Evolutionary conservation across 2,113 vertebrate genomes (phyloP), one percentile per base, ranked within the genome.

Genomic region (Tylochromis polylepis): DNA sequence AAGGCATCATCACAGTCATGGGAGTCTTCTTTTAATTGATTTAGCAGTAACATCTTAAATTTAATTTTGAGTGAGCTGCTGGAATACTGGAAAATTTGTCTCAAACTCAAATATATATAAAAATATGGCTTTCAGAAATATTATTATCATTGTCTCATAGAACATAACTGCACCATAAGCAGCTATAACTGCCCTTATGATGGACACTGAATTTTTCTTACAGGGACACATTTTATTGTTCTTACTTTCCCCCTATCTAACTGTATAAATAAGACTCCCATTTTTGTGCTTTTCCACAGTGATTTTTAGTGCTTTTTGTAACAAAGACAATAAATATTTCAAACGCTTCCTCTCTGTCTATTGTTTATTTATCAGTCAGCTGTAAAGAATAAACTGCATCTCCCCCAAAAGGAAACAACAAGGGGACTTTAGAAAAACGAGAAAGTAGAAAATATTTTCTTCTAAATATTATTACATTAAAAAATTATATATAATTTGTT

Each of bases 241-340:
- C 38, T 34, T 75, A 2, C 51, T 2, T 65, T 36, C 8, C 11
- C 3, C 84, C 6, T 43, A 4, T 16, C 65, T 56, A 51, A 60
- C 0, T 78, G 58, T 24, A 10, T 43, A 29, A 24, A 53, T 15
- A 46, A 22, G 9, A 55, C 6, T 84, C 27, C 79, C 58, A 9
- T 85, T 85, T 85, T 53, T 89, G 51, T 80, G 55, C 43, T 46
- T 79, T 79, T 89, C 82, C 83, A 62, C 62, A 75, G 82, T 80
- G 82, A 88, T 94, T 91, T 87, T 49, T 56, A 70, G 29, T 79
- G 83, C 89, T 87, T 91, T 78, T 82, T 85, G 70, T 87, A 90
- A 94, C 91, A 95, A 95, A 95, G 88, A 86, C 79, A 27, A 95
- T 96, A 84, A 96, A 97, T 96, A 96, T 95, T 96, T 96, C 56